Base-by-base conservation (phyloP, 2,888 invertebrate genomes). In the Agelastica alni region DNA sequence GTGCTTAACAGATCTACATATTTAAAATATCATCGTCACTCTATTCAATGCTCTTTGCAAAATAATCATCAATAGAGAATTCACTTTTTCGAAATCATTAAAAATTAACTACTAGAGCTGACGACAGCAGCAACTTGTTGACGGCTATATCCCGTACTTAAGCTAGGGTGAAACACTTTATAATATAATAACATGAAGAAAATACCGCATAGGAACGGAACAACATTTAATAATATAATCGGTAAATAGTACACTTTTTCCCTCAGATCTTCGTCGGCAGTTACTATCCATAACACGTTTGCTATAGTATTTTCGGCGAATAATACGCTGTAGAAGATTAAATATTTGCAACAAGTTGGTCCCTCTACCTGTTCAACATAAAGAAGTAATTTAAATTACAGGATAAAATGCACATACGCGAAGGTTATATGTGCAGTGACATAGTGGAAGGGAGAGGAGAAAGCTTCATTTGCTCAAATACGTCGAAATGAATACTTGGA, bases 101-200 rank as follows among this genome's bases (percentile, higher is more conserved):
- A n/a, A n/a, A n/a, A n/a, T n/a, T n/a, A n/a, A n/a, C n/a, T n/a
- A n/a, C n/a, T n/a, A n/a, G n/a, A n/a, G n/a, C n/a, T 26, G 26
- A 31, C 36, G 16, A 16, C 36, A 9, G 13, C 13, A 3, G 36
- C 9, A n/a, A 9, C 17, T 34, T 66, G 65, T 32, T 69, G 66
- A 45, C 68, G 64, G 13, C 64, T 64, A 30, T 68, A 69, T 31
- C 72, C 76, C 3, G 76, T 75, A 13, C 74, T 76, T 7, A 48
- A 17, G 56, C 74, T 84, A 0, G 90, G 90, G 78, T 91, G 90
- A 63, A 87, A 87, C 61, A 80, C 83, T 56, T 80, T 79, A 70
- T 91, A 91, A 73, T 91, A 91, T 1, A 88, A 62, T 31, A 86
- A 75, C 88, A 91, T 88, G 60, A 85, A 81, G 2, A 79, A 66